A percentile compares a stretch with the other conserved stretches of the same genome.
phyloP scores from a whole-genome alignment of 2,797 vertebrate genomes.

The Pteropus rufus region DNA sequence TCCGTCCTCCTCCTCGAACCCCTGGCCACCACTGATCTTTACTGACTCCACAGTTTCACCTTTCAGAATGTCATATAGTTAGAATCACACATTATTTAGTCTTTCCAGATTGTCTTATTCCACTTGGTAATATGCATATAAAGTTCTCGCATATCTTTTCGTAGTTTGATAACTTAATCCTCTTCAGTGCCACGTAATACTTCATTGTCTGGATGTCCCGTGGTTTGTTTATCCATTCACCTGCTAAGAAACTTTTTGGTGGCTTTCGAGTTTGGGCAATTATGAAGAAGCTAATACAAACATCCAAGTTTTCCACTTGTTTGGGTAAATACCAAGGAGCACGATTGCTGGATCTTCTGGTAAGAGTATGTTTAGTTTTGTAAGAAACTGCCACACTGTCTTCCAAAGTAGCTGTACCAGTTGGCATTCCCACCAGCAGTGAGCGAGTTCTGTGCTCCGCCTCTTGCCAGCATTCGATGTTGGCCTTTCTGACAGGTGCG shows the following conservation, averaged over 20 bases:
- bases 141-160: background rate
- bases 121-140: background rate
- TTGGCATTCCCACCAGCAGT: background rate
- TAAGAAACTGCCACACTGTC: background rate
- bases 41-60: background rate
- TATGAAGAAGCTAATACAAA: background rate
- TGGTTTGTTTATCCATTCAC: background rate
- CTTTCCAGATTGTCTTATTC: background rate
- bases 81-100: background rate
- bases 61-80: background rate
- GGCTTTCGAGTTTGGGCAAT: background rate
- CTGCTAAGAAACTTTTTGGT: background rate
- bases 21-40: background rate
- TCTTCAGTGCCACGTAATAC: background rate
- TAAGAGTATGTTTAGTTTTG: background rate
- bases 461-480: background rate
- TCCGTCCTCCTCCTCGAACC: background rate
- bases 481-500: background rate
- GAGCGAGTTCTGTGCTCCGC: background rate
- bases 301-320: background rate
- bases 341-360: background rate
- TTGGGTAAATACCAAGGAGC: background rate
- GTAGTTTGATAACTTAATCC: background rate
- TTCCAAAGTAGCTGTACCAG: background rate
- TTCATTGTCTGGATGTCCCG: background rate